phyloP scores from a whole-genome alignment of 2,113 vertebrate genomes.

The Globicephala melas region DNA sequence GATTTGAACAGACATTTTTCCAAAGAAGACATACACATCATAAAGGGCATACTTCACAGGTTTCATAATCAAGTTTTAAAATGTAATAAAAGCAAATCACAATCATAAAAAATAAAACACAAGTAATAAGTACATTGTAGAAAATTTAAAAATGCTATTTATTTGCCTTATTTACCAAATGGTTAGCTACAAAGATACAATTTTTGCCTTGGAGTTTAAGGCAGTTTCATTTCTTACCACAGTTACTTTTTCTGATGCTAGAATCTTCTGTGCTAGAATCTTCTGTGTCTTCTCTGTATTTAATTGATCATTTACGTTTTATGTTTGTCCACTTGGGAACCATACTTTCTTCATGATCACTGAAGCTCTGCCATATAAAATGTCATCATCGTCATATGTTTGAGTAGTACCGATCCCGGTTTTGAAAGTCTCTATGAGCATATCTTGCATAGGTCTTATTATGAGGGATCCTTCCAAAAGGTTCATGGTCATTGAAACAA shows the following conservation, averaged over 20 bases:
- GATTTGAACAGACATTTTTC: background rate
- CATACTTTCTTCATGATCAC: background rate
- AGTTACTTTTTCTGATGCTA: conserved; percentile 21
- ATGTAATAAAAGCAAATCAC: conserved; percentile 36
- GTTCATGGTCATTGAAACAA: conserved; percentile 95
- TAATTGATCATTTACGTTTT: background rate
- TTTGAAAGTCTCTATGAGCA: conserved; percentile 90
- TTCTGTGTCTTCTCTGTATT: background rate
- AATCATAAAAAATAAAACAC: background rate
- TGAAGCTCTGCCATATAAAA: background rate
- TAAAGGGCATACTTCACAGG: background rate
- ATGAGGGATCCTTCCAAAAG: conserved; percentile 95
- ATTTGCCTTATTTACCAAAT: conserved; percentile 51
- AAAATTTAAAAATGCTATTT: conserved; percentile 57
- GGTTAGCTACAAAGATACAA: conserved; percentile 6
- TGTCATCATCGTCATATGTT: conserved; percentile 85
- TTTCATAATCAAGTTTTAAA: conserved; percentile 42
- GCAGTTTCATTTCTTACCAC: conserved; percentile 2
- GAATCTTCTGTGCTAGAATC: background rate
- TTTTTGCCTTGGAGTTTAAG: conserved; percentile 40
- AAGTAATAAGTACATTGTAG: background rate
- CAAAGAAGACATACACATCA: background rate
- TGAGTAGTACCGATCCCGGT: conserved; percentile 89
- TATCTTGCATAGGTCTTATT: conserved; percentile 88
- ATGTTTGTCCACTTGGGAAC: background rate